phyloP scores from a whole-genome alignment of 2,888 invertebrate species.

The Tachina lurida region DNA sequence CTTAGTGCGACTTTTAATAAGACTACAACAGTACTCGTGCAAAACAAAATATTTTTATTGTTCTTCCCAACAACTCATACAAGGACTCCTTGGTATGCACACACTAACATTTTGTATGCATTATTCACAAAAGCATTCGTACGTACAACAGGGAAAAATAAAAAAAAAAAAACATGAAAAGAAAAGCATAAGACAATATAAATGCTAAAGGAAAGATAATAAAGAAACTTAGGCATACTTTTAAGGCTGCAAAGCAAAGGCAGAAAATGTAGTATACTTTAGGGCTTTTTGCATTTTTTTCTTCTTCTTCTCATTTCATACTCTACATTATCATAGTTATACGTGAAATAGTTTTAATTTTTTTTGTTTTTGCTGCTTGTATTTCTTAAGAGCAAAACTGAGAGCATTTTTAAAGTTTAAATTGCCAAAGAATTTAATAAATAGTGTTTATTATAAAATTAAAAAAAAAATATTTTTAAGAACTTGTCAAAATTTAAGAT shows the following conservation, averaged over 20 bases:
- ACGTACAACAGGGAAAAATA: neutral
- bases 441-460: neutral
- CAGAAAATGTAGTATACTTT: conserved; percentile 27
- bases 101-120: neutral
- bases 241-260: conserved; percentile 16
- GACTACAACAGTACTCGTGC: too few relatives aligned
- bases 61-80: neutral
- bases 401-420: neutral
- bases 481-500: too few relatives aligned
- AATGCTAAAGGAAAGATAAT: neutral
- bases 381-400: conserved; percentile 10
- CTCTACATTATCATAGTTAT: neutral
- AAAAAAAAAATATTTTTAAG: neutral
- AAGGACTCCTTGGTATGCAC: neutral
- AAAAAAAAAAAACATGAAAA: neutral
- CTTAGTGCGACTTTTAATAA: too few relatives aligned
- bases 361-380: neutral
- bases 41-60: too few relatives aligned
- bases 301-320: neutral
- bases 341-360: neutral
- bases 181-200: neutral
- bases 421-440: neutral
- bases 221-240: conserved; percentile 36
- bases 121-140: neutral
- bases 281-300: neutral